Evolutionary conservation across 2,113 vertebrate genomes (phyloP), one percentile per base, ranked within the genome.

Genomic region (Muscicapa adusta): DNA sequence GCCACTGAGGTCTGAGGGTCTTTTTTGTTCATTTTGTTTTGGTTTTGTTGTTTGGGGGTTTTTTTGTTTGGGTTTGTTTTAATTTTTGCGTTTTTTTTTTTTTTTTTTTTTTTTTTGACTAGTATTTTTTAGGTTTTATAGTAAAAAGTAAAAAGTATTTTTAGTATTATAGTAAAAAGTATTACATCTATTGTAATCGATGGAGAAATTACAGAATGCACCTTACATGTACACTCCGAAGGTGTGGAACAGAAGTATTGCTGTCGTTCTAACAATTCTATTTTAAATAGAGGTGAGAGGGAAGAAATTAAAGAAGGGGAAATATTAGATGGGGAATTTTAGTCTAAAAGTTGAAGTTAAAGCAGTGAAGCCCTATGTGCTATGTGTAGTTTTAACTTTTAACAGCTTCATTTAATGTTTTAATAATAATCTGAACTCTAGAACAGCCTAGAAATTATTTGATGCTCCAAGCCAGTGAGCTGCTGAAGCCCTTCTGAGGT

Each of bases 371-470:
- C 51, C 13, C 7, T 83, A 28, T 42, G 34, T 57, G 23, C 63
- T 38, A 1, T 18, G 9, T 23, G 2, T 8, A n/a, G 34, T 33
- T 94, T n/a, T 33, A 47, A 9, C 14, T 85, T 72, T 31, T 51
- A 29, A 3, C 8, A 14, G 5, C 40, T 89, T 38, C 28, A 20
- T 60, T 72, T 66, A 26, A 54, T 25, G 2, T 48, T 15, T 68
- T 38, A 9, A 14, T 31, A 7, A 5, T 48, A 2, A 25, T 8
- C 24, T 60, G 12, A 53, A 6, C 42, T 78, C n/a, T 13, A 72
- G 22, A n/a, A 26, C 60, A 48, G 9, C 19, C 20, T 24, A 0
- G 9, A 13, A 40, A 24, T 18, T 40, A 15, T 0, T 26, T 12
- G 33, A 24, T 82, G 29, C 14, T 61, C 20, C 43, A 36, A 50